phyloP scores from a whole-genome alignment of 35 echinoderm and acorn worm species.

The Heliocidaris tuberculata region DNA sequence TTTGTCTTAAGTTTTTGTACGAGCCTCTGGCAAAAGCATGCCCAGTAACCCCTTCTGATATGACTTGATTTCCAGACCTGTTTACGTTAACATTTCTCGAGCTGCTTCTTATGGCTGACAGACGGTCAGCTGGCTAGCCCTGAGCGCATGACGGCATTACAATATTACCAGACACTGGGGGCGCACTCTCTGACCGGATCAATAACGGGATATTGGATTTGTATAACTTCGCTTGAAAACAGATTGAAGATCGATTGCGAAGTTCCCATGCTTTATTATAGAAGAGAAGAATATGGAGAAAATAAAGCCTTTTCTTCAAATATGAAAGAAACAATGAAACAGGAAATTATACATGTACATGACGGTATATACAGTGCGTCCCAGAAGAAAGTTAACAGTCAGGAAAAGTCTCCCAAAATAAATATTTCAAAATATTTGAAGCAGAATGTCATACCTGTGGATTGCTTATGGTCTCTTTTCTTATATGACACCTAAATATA shows the following conservation, averaged over 20 bases:
- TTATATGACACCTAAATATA: no score
- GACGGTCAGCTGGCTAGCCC: constrained; percentile 11
- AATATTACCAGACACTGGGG: constrained; percentile 37
- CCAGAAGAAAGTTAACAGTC: no score
- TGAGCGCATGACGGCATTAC: constrained; percentile 18
- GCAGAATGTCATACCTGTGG: no score
- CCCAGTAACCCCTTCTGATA: not conserved
- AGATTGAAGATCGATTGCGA: not conserved
- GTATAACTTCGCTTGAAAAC: not conserved
- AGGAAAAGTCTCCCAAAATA: no score
- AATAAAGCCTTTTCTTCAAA: not conserved
- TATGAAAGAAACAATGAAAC: no score
- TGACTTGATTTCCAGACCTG: not conserved
- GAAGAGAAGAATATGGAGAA: not conserved
- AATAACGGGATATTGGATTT: not conserved
- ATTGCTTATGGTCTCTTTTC: no score
- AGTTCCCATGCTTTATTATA: not conserved
- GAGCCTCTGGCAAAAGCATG: not conserved
- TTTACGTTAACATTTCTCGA: constrained; percentile 28
- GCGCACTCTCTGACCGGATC: not conserved
- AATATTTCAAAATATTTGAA: no score
- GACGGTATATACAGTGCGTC: no score
- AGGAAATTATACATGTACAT: no score
- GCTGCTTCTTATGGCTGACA: not conserved
- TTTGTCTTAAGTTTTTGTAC: no score